phyloP scores from a whole-genome alignment of 1,140 invertebrate species.

The Acromyrmex heyeri region DNA sequence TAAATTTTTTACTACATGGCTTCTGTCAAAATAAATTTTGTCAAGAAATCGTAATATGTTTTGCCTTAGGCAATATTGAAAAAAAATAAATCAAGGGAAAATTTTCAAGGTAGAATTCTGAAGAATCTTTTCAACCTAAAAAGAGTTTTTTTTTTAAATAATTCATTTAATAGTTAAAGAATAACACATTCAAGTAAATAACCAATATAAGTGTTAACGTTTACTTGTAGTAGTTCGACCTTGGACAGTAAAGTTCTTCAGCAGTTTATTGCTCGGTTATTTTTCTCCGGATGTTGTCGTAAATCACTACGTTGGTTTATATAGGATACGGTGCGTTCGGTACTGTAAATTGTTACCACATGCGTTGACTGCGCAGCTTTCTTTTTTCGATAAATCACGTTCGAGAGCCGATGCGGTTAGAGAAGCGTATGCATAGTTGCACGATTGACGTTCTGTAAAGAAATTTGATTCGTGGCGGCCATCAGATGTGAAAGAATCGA shows the following conservation, averaged over 20 bases:
- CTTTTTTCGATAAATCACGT: slow-evolving; percentile 66
- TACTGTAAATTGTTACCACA: slow-evolving; percentile 44
- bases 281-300: slow-evolving; percentile 35
- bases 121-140: slow-evolving; percentile 4
- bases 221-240: not conserved
- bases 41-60: not conserved
- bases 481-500: slow-evolving; percentile 36
- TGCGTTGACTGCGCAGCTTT: slow-evolving; percentile 20
- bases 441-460: slow-evolving; percentile 38
- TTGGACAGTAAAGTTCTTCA: not conserved
- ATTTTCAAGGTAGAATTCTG: not conserved
- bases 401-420: slow-evolving; percentile 37
- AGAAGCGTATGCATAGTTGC: slow-evolving; percentile 18
- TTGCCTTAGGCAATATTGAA: not conserved
- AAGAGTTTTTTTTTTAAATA: not conserved
- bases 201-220: slow-evolving; percentile 8
- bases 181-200: not conserved
- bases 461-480: slow-evolving; percentile 53
- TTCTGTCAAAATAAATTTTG: not conserved
- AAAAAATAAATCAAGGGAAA: not conserved
- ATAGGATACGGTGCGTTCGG: not conserved
- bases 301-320: slow-evolving; percentile 49
- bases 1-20: not conserved
- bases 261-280: slow-evolving; percentile 21
- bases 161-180: not conserved